Conservation (phyloP, 2,888 invertebrate species). For the Panopea generosa region DNA sequence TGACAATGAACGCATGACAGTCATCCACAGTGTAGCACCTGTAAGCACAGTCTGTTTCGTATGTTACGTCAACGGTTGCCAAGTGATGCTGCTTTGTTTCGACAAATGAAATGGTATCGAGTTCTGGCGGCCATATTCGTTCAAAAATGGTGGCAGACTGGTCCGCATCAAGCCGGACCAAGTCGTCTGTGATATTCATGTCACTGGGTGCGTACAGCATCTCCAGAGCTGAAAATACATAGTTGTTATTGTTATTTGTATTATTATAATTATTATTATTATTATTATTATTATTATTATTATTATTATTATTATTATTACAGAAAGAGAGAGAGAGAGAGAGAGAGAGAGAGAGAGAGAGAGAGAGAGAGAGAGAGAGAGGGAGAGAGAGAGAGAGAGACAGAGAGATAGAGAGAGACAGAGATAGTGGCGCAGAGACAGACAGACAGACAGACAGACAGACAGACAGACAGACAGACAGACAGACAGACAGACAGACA, state of each 20-base stretch:
- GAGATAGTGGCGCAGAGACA: too few species aligned
- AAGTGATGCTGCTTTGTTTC: slow-evolving; percentile 25
- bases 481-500: slow-evolving; percentile 27
- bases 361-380: too few species aligned
- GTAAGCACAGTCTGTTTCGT: slow-evolving; percentile 76
- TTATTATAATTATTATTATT: too few species aligned
- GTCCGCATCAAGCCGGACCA: slow-evolving; percentile 21
- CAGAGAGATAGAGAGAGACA: too few species aligned
- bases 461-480: slow-evolving; percentile 25
- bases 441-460: slow-evolving; percentile 16
- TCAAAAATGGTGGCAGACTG: slow-evolving; percentile 71
- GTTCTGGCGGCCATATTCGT: slow-evolving; percentile 72
- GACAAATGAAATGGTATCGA: slow-evolving; percentile 49
- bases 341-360: too few species aligned
- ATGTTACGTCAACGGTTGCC: slow-evolving; percentile 61
- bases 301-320: too few species aligned
- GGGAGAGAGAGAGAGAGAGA: too few species aligned
- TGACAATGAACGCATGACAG: slow-evolving; percentile 69
- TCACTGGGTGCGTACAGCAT: slow-evolving; percentile 69
- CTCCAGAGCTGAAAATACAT: slow-evolving; percentile 62
- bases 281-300: too few species aligned
- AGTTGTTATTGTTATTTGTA: too few species aligned
- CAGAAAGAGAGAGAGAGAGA: too few species aligned
- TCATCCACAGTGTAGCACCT: slow-evolving; percentile 71
- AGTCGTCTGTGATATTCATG: slow-evolving; percentile 51